Evolutionary conservation across 1,140 invertebrate genomes (phyloP).

Genomic region (Eulimnadia texana): DNA sequence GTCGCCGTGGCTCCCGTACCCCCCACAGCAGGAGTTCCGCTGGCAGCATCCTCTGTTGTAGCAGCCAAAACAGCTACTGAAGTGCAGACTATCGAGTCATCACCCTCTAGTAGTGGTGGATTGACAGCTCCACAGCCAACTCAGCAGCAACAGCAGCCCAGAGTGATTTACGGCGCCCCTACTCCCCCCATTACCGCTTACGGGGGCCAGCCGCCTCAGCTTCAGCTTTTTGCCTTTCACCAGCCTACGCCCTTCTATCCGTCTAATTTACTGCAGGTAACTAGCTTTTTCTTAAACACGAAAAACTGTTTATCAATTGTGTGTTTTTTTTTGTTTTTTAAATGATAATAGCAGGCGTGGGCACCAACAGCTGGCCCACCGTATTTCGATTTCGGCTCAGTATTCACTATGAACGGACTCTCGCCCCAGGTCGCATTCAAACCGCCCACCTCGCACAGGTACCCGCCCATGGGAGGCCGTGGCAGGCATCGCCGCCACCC

Average conservation of each 20-base stretch:
- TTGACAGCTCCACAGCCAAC: slow-evolving; percentile 20
- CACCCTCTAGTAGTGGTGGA: slow-evolving; percentile 12
- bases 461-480: slow-evolving; percentile 13
- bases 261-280: slow-evolving; percentile 30
- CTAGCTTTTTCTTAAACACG: neutral
- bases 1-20: slow-evolving; percentile 19
- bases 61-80: slow-evolving; percentile 2
- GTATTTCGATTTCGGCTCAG: slow-evolving; percentile 52
- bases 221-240: slow-evolving; percentile 22
- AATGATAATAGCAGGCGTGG: slow-evolving; percentile 40
- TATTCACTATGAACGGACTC: slow-evolving; percentile 58
- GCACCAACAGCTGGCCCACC: slow-evolving; percentile 36
- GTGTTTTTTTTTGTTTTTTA: neutral
- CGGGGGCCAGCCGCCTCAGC: slow-evolving; percentile 13
- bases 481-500: slow-evolving; percentile 19
- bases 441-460: slow-evolving; percentile 19
- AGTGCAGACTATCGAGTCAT: neutral
- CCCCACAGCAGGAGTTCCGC: slow-evolving; percentile 22
- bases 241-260: slow-evolving; percentile 39
- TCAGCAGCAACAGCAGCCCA: slow-evolving; percentile 15
- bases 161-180: slow-evolving; percentile 7
- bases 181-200: slow-evolving; percentile 1
- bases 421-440: slow-evolving; percentile 46
- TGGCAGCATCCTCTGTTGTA: slow-evolving; percentile 9
- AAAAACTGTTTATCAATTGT: neutral